A percentile compares a stretch with the other conserved stretches of the same genome.
Conservation (phyloP, 1,140 invertebrate genomes). For the Solenopsis invicta region DNA sequence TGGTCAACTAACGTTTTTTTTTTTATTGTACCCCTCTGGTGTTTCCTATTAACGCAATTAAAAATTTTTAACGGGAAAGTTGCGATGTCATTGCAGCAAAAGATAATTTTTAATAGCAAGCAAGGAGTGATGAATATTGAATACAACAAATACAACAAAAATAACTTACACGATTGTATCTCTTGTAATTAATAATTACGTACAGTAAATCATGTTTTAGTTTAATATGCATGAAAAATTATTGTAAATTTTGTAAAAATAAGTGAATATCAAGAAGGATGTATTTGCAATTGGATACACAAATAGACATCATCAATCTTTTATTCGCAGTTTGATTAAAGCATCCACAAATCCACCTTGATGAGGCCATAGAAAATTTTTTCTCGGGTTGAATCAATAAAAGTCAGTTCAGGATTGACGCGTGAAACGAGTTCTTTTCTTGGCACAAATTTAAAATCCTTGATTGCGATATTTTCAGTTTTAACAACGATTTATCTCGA, state of each 20-base stretch:
- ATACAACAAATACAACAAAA: neutral
- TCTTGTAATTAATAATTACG: neutral
- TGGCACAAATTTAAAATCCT: constrained; percentile 28
- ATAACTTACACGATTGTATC: neutral
- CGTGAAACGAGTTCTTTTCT: constrained; percentile 41
- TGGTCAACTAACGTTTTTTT: neutral
- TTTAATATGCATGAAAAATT: neutral
- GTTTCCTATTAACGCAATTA: constrained; percentile 6
- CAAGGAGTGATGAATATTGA: neutral
- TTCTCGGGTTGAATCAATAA: constrained; percentile 33
- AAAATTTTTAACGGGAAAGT: neutral
- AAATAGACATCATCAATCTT: constrained; percentile 19
- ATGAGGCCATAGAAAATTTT: constrained; percentile 43
- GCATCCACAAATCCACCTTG: constrained; percentile 25
- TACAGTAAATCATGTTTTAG: neutral
- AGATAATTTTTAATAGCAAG: neutral
- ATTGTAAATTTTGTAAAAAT: neutral
- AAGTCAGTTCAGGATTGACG: constrained; percentile 2
- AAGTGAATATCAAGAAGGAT: neutral
- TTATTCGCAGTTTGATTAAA: constrained; percentile 40
- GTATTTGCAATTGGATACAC: neutral
- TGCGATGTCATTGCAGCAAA: neutral
- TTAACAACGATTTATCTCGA: constrained; percentile 38
- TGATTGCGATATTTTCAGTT: constrained; percentile 43
- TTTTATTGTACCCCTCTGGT: neutral